Conservation (phyloP, 2,797 vertebrate genomes). For the Hippocampus kuda region DNA sequence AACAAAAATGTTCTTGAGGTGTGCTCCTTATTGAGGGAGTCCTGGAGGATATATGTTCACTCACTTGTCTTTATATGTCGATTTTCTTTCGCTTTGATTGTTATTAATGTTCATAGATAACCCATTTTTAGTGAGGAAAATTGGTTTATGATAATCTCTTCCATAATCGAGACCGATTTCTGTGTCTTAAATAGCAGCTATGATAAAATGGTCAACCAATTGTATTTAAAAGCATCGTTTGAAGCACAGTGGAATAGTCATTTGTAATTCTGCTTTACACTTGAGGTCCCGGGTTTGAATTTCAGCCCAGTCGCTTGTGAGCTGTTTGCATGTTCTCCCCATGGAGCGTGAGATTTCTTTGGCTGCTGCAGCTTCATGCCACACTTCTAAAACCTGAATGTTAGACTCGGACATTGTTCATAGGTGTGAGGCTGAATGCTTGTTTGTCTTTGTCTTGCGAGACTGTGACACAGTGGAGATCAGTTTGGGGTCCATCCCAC, state of each 20-base stretch:
- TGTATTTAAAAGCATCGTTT: not conserved
- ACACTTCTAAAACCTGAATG: not conserved
- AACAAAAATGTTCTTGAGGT: not conserved
- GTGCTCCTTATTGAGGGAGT: too few relatives aligned
- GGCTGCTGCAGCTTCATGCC: not conserved
- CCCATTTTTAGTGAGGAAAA: too few relatives aligned
- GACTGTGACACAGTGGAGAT: too few relatives aligned
- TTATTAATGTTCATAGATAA: too few relatives aligned
- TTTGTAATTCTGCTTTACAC: not conserved
- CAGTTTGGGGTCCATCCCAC: too few relatives aligned
- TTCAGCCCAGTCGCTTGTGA: not conserved
- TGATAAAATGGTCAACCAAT: not conserved
- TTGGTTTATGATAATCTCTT: too few relatives aligned
- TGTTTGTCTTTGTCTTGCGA: too few relatives aligned
- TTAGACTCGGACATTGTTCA: not conserved
- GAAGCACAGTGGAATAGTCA: not conserved
- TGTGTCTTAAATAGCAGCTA: not conserved
- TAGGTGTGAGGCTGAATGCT: too few relatives aligned
- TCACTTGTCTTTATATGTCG: too few relatives aligned
- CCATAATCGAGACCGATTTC: too few relatives aligned
- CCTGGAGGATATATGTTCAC: too few relatives aligned
- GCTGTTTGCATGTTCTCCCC: not conserved
- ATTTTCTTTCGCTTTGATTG: too few relatives aligned
- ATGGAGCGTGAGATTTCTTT: not conserved
- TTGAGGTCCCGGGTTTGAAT: not conserved